A percentile compares a stretch with the other conserved stretches of the same genome.
These are phyloP conservation scores for Lanius collurio DNA, from an alignment of 2,113 vertebrate genomes.

Conservation along the genomic window DNA sequence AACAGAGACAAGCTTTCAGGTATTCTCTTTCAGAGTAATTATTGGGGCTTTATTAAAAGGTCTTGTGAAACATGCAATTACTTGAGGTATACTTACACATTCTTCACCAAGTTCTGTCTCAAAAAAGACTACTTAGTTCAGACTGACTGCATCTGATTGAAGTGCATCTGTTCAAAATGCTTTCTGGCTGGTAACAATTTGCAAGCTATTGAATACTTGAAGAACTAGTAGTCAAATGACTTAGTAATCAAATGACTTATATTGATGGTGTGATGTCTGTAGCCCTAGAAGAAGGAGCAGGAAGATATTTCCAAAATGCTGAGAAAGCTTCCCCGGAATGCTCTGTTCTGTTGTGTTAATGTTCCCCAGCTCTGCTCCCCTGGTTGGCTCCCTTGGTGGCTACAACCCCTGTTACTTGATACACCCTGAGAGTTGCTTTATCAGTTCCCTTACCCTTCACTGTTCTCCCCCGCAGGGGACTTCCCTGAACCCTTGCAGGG, in stretches of 20 bases:
- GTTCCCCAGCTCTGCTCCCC: too few species aligned
- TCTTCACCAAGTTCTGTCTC: not conserved
- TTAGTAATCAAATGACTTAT: not conserved
- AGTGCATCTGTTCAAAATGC: not conserved
- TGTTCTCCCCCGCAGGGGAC: too few species aligned
- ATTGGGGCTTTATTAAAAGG: not conserved
- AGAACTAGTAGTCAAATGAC: not conserved
- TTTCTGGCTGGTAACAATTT: not conserved
- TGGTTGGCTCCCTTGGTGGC: too few species aligned
- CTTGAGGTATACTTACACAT: not conserved
- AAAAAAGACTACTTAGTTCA: not conserved
- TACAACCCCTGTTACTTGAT: too few species aligned
- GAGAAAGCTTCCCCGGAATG: too few species aligned
- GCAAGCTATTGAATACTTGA: not conserved
- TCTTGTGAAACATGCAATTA: not conserved
- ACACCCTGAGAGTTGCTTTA: too few species aligned
- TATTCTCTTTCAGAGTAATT: constrained; percentile 2
- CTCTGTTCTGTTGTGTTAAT: too few species aligned
- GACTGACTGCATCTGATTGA: not conserved
- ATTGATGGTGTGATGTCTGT: not conserved
- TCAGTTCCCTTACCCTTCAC: too few species aligned
- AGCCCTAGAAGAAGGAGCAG: not conserved
- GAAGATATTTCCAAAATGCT: not conserved
- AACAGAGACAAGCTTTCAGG: constrained; percentile 62
- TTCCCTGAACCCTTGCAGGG: too few species aligned